A percentile compares a stretch with the other conserved stretches of the same genome.
Conservation (phyloP, 2,113 vertebrate species). For the Mohoua ochrocephala region DNA sequence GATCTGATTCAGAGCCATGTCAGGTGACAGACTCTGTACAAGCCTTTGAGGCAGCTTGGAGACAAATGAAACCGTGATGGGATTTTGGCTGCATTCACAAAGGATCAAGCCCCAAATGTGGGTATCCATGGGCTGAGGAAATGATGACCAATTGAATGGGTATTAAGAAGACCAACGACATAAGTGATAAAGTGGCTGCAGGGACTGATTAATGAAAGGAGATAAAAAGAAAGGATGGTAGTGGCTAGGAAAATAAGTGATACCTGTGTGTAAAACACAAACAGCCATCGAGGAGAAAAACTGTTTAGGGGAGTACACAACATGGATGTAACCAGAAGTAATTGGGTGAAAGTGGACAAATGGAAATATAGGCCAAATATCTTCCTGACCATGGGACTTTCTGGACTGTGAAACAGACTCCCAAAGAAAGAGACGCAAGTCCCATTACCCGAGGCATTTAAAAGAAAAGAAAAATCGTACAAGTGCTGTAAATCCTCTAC, state of each 20-base stretch:
- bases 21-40: not conserved
- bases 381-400: not conserved
- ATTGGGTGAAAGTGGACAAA: not conserved
- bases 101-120: not conserved
- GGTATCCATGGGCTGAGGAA: not conserved
- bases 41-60: not conserved
- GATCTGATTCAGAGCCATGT: not conserved
- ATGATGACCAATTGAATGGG: not conserved
- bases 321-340: not conserved
- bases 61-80: not conserved
- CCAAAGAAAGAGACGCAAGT: not conserved
- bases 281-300: not conserved
- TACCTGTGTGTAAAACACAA: not conserved
- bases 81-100: not conserved
- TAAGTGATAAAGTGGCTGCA: not conserved
- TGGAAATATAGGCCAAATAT: not conserved
- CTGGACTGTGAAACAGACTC: not conserved
- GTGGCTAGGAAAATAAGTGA: not conserved
- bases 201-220: not conserved
- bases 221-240: not conserved
- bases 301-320: not conserved
- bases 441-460: not conserved
- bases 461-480: not conserved
- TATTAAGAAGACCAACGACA: not conserved
- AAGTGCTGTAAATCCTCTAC: not conserved